Percentiles rank a stretch among this genome's conserved stretches.
Evolutionary conservation across 2,888 invertebrate genomes (phyloP).

Genomic region (Tanypteryx hageni): DNA sequence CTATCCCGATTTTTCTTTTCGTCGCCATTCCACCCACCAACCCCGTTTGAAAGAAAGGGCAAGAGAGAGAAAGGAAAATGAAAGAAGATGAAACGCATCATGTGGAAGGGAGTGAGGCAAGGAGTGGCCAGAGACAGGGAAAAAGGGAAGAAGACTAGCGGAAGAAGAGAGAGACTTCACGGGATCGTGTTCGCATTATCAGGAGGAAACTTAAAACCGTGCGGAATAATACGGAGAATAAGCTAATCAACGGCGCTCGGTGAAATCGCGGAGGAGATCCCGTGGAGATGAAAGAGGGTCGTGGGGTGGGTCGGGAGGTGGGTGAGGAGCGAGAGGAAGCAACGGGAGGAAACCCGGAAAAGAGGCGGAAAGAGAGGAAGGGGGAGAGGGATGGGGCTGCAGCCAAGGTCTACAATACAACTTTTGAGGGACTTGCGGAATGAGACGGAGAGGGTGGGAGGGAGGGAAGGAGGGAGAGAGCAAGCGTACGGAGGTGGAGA

Average conservation of each 20-base stretch:
- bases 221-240: not conserved
- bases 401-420: too few relatives aligned
- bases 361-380: not conserved
- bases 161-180: not conserved
- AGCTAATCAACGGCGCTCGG: slow-evolving; percentile 1
- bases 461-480: not conserved
- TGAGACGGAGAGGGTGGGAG: too few relatives aligned
- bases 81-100: too few relatives aligned
- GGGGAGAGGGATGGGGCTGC: not conserved
- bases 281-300: not conserved
- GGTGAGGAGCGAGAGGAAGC: not conserved
- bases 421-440: too few relatives aligned
- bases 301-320: not conserved
- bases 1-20: not conserved
- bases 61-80: too few relatives aligned
- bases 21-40: not conserved
- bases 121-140: not conserved
- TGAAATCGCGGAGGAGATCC: not conserved
- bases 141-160: not conserved
- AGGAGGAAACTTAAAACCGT: not conserved
- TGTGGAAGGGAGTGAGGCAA: not conserved
- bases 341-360: not conserved
- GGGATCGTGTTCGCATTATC: not conserved
- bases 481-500: too few relatives aligned
- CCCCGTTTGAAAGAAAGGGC: not conserved